A percentile compares a stretch with the other conserved stretches of the same genome.
Conservation (phyloP, 2,797 vertebrate genomes). For the Myripristis jacobus region DNA sequence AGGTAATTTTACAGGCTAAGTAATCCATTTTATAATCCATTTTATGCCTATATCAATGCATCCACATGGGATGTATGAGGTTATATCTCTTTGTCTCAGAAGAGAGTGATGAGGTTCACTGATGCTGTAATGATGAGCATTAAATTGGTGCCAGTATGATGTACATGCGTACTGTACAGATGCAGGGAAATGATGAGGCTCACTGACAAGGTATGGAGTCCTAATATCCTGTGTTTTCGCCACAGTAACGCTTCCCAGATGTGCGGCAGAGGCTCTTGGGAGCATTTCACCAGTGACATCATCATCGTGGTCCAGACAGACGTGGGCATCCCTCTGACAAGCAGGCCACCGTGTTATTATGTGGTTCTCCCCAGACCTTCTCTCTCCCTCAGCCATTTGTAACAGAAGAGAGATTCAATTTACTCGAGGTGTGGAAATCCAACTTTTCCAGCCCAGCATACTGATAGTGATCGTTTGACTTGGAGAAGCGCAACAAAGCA, state of each 20-base stretch:
- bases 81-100: constrained; percentile 15
- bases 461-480: constrained; percentile 59
- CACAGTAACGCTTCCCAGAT: constrained; percentile 76
- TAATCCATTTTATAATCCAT: constrained; percentile 37
- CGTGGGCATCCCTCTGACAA: constrained; percentile 65
- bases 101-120: constrained; percentile 29
- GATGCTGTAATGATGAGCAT: constrained; percentile 19
- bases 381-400: constrained; percentile 73
- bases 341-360: constrained; percentile 74
- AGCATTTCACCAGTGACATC: constrained; percentile 70
- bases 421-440: constrained; percentile 75
- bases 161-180: constrained; percentile 26
- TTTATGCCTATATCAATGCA: constrained; percentile 22
- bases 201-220: constrained; percentile 57
- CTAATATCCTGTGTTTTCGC: constrained; percentile 60
- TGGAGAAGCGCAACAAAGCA: constrained; percentile 54
- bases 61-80: constrained; percentile 3
- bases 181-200: constrained; percentile 37
- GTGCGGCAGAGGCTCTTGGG: constrained; percentile 48
- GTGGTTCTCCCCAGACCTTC: constrained; percentile 66
- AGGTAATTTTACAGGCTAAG: constrained; percentile 20
- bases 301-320: constrained; percentile 72
- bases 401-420: constrained; percentile 71
- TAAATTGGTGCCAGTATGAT: constrained; percentile 26
- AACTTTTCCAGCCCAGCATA: constrained; percentile 62